Percentiles rank a stretch among this genome's conserved stretches.
These are phyloP conservation scores for Hypomecis punctinalis DNA, from an alignment of 2,888 invertebrate genomes.

Conservation along the genomic window DNA sequence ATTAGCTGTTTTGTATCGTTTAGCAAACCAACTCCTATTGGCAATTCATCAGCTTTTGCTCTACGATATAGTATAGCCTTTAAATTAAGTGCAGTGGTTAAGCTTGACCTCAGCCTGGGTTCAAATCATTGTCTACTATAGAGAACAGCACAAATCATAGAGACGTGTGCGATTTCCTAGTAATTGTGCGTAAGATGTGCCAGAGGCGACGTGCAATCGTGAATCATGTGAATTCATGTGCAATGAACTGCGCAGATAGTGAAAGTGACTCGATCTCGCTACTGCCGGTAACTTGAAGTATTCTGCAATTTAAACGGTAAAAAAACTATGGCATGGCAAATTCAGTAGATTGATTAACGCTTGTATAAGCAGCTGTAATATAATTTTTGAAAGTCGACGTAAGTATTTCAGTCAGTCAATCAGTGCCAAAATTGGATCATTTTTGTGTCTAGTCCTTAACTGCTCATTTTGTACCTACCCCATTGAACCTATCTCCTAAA, in stretches of 20 bases:
- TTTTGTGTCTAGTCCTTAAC: not conserved
- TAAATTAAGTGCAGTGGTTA: not conserved
- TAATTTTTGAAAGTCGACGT: too few relatives aligned
- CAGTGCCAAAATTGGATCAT: too few relatives aligned
- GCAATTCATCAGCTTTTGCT: too few relatives aligned
- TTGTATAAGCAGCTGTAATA: not conserved
- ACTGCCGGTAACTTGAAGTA: slow-evolving; percentile 31
- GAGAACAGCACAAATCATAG: slow-evolving; percentile 26
- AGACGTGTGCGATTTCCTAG: slow-evolving; percentile 41
- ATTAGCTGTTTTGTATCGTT: not conserved
- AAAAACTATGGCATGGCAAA: slow-evolving; percentile 16
- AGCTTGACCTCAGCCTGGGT: slow-evolving; percentile 5
- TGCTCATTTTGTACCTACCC: not conserved
- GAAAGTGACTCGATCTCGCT: slow-evolving; percentile 40
- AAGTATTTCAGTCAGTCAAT: too few relatives aligned
- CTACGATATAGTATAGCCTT: too few relatives aligned
- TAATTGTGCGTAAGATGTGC: slow-evolving; percentile 32
- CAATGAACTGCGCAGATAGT: slow-evolving; percentile 47
- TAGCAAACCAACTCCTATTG: not conserved
- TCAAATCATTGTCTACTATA: slow-evolving; percentile 19
- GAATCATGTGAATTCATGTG: slow-evolving; percentile 39
- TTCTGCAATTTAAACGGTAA: slow-evolving; percentile 27
- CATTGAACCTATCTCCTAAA: not conserved
- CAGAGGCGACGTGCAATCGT: slow-evolving; percentile 15
- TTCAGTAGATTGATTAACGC: not conserved